phyloP scores from a whole-genome alignment of 2,888 invertebrate genomes.

The Melinopterus prodromus region DNA sequence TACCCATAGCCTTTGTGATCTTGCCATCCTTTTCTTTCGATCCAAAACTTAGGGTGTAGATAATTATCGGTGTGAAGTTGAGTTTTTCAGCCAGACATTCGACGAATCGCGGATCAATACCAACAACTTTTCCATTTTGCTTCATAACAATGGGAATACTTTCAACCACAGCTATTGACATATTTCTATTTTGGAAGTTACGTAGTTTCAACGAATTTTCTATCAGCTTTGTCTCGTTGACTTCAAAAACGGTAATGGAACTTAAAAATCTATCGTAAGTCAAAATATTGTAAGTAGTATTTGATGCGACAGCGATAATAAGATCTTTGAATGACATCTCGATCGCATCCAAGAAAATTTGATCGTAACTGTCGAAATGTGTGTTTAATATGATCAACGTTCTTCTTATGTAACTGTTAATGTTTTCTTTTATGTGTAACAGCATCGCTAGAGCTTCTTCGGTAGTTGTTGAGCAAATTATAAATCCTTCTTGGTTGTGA shows the following conservation, averaged over 20 bases:
- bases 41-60: neutral
- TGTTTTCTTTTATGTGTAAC: conserved; percentile 5
- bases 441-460: neutral
- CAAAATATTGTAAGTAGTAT: conserved; percentile 15
- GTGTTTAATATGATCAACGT: conserved; percentile 9
- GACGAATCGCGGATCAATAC: conserved; percentile 38
- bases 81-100: conserved; percentile 32
- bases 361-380: neutral
- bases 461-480: conserved; percentile 8
- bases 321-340: conserved; percentile 30
- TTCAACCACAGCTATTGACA: conserved; percentile 35
- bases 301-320: conserved; percentile 23
- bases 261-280: conserved; percentile 35
- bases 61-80: conserved; percentile 33
- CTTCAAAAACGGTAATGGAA: conserved; percentile 6
- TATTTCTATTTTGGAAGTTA: conserved; percentile 31
- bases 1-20: conserved; percentile 56
- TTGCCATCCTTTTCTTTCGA: conserved; percentile 37
- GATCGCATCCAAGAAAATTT: conserved; percentile 30
- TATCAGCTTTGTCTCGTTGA: conserved; percentile 17
- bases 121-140: conserved; percentile 29
- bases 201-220: conserved; percentile 29
- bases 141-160: conserved; percentile 35
- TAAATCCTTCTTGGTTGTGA: conserved; percentile 23
- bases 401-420: neutral